Percentiles rank a stretch among this genome's conserved stretches.
Conservation (phyloP, 2,888 invertebrate genomes). For the Drosophila pegasa region DNA sequence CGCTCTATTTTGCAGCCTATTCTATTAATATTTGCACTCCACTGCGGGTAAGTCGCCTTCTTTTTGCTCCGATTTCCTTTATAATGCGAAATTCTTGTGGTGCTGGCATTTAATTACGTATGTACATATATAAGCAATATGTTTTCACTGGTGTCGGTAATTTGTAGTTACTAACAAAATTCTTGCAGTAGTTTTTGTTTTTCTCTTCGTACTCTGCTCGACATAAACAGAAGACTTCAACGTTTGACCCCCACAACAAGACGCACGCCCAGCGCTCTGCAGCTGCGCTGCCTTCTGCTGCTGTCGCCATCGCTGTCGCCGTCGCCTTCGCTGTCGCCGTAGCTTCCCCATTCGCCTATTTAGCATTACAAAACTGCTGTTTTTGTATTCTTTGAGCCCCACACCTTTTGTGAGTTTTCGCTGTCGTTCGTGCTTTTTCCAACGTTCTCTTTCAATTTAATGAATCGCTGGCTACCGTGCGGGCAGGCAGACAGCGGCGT, state of each 20-base stretch:
- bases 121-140: conserved; percentile 12
- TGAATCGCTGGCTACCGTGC: conserved; percentile 59
- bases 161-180: conserved; percentile 40
- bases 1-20: conserved; percentile 37
- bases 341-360: conserved; percentile 54
- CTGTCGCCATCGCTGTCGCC: conserved; percentile 4
- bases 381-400: conserved; percentile 46
- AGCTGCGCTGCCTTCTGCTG: conserved; percentile 21
- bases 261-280: conserved; percentile 30
- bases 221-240: conserved; percentile 76
- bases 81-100: conserved; percentile 41
- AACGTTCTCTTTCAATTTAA: conserved; percentile 71
- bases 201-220: conserved; percentile 3
- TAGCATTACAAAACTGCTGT: conserved; percentile 76
- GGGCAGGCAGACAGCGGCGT: conserved; percentile 10
- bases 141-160: conserved; percentile 44
- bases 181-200: conserved; percentile 13
- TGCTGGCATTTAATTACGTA: conserved; percentile 38
- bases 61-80: conserved; percentile 24
- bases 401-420: conserved; percentile 58
- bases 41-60: conserved; percentile 43
- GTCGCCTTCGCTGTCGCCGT: not conserved
- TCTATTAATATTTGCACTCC: conserved; percentile 26
- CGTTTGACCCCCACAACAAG: conserved; percentile 31
- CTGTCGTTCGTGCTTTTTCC: conserved; percentile 79